Base-by-base conservation (phyloP, 1,140 invertebrate species). In the Bathynomus jamesi region DNA sequence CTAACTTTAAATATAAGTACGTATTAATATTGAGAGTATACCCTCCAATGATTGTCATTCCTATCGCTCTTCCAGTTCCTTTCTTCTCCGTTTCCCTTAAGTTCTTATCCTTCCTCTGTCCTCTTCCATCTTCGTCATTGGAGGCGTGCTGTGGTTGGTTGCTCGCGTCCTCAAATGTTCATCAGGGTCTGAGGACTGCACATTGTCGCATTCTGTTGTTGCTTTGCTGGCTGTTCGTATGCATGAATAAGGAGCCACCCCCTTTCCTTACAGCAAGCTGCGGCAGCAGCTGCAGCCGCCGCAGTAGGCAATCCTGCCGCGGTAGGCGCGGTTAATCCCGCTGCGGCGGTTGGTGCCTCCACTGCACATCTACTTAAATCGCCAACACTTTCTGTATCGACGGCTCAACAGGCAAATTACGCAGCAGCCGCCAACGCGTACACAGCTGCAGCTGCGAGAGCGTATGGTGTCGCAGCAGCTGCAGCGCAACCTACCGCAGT, bases 341-440 rank as follows among this genome's bases (percentile, higher is more conserved):
- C 82, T 89, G 82, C 83, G 85, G 79, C 82, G 85, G 79, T 82
- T 82, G 78, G 78, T 68, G 78, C 77, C 61, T 84, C 85, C 28
- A 84, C 85, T 40, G 82, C 84, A 82, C 82, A 86, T 64, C 78
- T 79, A 67, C 77, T 78, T 77, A 78, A 78, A 81, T 85, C 79
- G 75, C 86, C 76, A 62, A 73, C 75, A 73, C 71, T 76, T 71
- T 84, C 84, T 80, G 83, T 89, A 83, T 81, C 86, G 82, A 90
- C 90, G 74, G 89, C 87, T 90, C 82, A 74, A 68, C 74, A 82
- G 80, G 83, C 84, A 66, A 74, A 70, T 28, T 78, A 81, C 64
- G 81, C 83, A 64, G 91, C 89, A 80, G 91, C 91, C 78, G 91
- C 90, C 73, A 91, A 91, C 30, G 89, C 88, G 46, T 91, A 91